Evolutionary conservation across 2,113 vertebrate species (phyloP).

Genomic region (Odontophorus gujanensis): DNA sequence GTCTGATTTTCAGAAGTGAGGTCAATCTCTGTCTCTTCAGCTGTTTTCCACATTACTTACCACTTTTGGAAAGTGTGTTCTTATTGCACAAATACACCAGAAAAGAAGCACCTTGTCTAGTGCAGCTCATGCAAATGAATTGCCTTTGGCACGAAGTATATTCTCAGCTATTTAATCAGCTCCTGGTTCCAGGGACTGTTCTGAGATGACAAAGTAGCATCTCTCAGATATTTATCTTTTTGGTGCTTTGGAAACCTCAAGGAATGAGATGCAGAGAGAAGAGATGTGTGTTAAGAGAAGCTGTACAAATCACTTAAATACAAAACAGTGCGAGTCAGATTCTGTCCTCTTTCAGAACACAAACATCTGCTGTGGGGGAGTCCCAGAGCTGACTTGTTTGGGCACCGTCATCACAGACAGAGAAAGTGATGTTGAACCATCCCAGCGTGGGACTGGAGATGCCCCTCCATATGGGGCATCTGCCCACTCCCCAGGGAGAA

Average conservation of each 20-base stretch:
- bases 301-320: neutral
- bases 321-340: neutral
- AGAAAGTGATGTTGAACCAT: neutral
- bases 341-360: neutral
- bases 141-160: neutral
- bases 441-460: neutral
- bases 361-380: neutral
- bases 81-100: neutral
- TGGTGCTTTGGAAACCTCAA: neutral
- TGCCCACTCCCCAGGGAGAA: neutral
- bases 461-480: rapidly evolving
- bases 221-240: neutral
- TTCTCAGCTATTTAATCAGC: constrained; percentile 35
- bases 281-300: neutral
- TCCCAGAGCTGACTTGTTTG: neutral
- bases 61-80: neutral
- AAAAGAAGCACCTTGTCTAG: neutral
- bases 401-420: neutral
- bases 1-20: neutral
- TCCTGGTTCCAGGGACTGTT: neutral
- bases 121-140: constrained; percentile 4
- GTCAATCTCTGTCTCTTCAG: neutral
- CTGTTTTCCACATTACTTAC: neutral
- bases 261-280: neutral
- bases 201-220: neutral